Base-by-base conservation (phyloP, 2,888 invertebrate species). In the Auanema freiburgensis region DNA sequence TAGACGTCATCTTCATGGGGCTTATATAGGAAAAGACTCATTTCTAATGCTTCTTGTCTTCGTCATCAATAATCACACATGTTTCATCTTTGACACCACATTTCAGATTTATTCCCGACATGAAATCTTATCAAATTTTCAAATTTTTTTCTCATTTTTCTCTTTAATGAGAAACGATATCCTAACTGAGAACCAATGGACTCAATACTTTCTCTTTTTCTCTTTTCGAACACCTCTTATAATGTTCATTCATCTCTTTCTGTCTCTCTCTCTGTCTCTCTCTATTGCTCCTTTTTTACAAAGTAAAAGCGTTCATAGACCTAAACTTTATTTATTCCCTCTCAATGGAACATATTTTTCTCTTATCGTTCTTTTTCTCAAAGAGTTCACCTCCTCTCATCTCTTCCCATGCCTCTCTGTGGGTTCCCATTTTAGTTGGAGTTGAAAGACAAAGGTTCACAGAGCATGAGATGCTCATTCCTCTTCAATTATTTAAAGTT, bases 271-370 rank as follows among this genome's bases (percentile, higher is more conserved):
- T 43, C 40, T 49, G 41, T 24, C 44, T 21, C 24, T 18, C 43
- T 25, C 24, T 58, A 3, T 54, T 21, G 33, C 33, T 43, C 5
- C 46, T 16, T 4, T 23, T 55, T 60, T 60, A 46, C 18, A 46
- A 33, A 40, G 53, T 23, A 11, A 21, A n/a, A 21, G n/a, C 25
- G 8, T 56, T 46, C 43, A 14, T n/a, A 24, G 21, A 14, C 56
- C 56, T 6, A 46, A 25, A 46, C 16, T 49, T 54, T 63, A 42
- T 52, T 40, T 49, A 56, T 55, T 64, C 58, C 16, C 25, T 52
- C 50, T 62, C 58, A 66, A 62, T 58, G 57, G 61, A 66, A 42
- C 50, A 52, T 62, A 55, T 58, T 62, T 61, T 61, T 41, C 50
- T 52, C n/a, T 53, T 41, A 33, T 46, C 14, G 40, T 24, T 18